Percentiles rank a stretch among this genome's conserved stretches.
Conservation (phyloP, 2,888 invertebrate species). For the Acanthosepion pharaonis region DNA sequence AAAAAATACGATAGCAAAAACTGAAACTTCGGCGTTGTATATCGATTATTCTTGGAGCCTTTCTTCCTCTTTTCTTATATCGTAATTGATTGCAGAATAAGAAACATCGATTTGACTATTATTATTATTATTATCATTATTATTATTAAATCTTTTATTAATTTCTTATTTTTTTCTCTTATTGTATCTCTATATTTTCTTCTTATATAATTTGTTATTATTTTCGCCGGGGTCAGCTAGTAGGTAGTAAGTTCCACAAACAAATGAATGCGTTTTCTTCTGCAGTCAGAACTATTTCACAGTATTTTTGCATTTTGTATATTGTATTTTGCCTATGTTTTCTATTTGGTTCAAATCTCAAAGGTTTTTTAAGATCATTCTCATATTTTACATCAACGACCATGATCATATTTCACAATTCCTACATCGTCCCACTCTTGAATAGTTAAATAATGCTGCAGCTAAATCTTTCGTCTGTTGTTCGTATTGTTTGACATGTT, state of each 20-base stretch:
- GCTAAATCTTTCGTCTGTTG: not conserved
- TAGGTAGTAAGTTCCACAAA: too few relatives aligned
- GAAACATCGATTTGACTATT: not conserved
- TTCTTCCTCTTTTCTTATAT: not conserved
- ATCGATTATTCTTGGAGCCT: not conserved
- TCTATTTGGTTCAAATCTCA: too few relatives aligned
- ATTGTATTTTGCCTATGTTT: too few relatives aligned
- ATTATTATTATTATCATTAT: not conserved
- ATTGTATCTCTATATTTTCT: too few relatives aligned
- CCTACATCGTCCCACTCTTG: not conserved
- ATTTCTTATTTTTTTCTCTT: too few relatives aligned
- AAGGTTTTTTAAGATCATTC: too few relatives aligned
- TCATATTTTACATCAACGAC: too few relatives aligned
- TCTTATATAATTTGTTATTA: too few relatives aligned
- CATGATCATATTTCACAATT: not conserved
- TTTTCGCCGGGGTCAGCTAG: too few relatives aligned
- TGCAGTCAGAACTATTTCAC: too few relatives aligned
- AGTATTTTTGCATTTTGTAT: too few relatives aligned
- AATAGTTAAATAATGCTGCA: not conserved
- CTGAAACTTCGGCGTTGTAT: not conserved
- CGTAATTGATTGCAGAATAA: slow-evolving; percentile 16
- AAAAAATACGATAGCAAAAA: not conserved
- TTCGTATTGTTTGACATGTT: not conserved
- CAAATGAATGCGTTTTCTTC: too few relatives aligned
- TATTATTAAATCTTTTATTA: not conserved